Conservation (phyloP, 2,888 invertebrate genomes). For the Agapetus fuscipes region DNA sequence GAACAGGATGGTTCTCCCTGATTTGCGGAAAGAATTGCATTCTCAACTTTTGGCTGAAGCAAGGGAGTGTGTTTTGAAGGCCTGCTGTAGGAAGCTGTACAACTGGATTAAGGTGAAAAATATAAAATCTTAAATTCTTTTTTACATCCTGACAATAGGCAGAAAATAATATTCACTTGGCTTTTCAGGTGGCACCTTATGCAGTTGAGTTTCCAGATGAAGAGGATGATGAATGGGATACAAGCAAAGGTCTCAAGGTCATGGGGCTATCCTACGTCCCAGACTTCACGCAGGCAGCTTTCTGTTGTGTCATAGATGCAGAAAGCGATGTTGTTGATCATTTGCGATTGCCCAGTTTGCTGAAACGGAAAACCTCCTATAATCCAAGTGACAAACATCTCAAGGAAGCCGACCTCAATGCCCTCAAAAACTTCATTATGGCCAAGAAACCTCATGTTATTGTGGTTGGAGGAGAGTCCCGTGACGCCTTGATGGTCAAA, state of each 20-base stretch:
- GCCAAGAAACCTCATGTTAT: slow-evolving; percentile 92
- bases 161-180: background rate
- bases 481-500: slow-evolving; percentile 75
- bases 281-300: slow-evolving; percentile 75
- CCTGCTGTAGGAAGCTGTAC: slow-evolving; percentile 77
- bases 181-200: slow-evolving; percentile 63
- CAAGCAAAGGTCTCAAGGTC: slow-evolving; percentile 71
- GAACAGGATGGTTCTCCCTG: slow-evolving; percentile 80
- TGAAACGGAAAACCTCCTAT: slow-evolving; percentile 70
- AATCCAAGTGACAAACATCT: slow-evolving; percentile 55
- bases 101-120: slow-evolving; percentile 70
- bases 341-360: slow-evolving; percentile 74
- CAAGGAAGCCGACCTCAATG: slow-evolving; percentile 57
- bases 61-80: slow-evolving; percentile 73
- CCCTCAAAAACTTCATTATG: slow-evolving; percentile 71
- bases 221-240: slow-evolving; percentile 88
- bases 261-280: slow-evolving; percentile 84
- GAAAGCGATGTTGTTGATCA: slow-evolving; percentile 92
- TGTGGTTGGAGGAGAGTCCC: slow-evolving; percentile 81
- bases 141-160: slow-evolving; percentile 19
- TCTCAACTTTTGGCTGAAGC: slow-evolving; percentile 74
- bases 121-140: background rate
- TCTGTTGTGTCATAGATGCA: slow-evolving; percentile 75
- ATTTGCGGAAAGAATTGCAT: slow-evolving; percentile 77
- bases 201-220: slow-evolving; percentile 64